Evolutionary conservation across 2,888 invertebrate genomes (phyloP).

Genomic region (Synanthedon myopaeformis): DNA sequence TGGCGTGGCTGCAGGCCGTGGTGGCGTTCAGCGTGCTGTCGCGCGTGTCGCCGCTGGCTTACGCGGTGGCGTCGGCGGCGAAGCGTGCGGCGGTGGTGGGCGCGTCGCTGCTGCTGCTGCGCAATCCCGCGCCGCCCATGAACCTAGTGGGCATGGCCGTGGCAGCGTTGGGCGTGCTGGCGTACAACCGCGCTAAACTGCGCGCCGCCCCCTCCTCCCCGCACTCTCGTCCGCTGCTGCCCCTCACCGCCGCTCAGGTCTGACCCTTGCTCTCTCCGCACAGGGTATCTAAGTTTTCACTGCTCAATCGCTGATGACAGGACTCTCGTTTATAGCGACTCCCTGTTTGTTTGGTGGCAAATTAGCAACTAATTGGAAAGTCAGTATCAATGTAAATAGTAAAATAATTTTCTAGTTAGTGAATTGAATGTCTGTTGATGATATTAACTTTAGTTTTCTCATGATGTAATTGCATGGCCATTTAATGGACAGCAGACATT

Average conservation of each 20-base stretch:
- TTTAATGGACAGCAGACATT: too few species aligned
- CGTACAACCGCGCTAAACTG: conserved; percentile 77
- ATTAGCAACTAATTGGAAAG: too few species aligned
- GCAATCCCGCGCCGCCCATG: conserved; percentile 89
- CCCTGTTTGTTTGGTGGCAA: too few species aligned
- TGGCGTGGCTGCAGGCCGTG: conserved; percentile 92
- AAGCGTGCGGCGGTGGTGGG: conserved; percentile 93
- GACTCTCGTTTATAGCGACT: too few species aligned
- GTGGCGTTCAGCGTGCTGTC: conserved; percentile 94
- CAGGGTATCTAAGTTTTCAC: too few species aligned
- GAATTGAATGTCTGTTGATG: too few species aligned
- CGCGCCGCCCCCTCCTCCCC: conserved; percentile 6
- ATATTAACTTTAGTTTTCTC: too few species aligned
- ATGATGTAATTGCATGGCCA: too few species aligned
- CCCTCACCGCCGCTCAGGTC: conserved; percentile 18
- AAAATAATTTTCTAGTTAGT: too few species aligned
- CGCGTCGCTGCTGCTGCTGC: conserved; percentile 86
- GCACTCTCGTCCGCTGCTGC: conserved; percentile 19
- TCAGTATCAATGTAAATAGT: too few species aligned
- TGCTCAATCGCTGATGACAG: too few species aligned
- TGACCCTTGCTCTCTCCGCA: too few species aligned
- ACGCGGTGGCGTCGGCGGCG: conserved; percentile 95
- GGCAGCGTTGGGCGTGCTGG: conserved; percentile 90
- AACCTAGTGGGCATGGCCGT: conserved; percentile 92
- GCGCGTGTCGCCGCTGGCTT: conserved; percentile 91